Evolutionary conservation across 1,140 invertebrate species (phyloP).

Genomic region (Zaprionus nigranus): DNA sequence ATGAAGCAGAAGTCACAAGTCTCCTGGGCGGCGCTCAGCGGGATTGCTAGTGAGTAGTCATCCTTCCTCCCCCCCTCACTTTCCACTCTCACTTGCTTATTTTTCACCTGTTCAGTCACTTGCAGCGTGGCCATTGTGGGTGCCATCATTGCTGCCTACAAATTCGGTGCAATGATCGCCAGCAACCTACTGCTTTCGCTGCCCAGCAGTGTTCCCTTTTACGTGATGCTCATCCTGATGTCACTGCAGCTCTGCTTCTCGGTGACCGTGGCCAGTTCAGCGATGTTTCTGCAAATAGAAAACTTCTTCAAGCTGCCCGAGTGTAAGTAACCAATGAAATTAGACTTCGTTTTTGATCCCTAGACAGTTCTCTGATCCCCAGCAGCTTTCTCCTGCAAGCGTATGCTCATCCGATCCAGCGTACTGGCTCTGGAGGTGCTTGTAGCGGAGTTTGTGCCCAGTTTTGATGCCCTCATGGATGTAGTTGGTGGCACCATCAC

Average conservation of each 20-base stretch:
- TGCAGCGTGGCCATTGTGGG: constrained; percentile 88
- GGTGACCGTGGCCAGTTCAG: constrained; percentile 89
- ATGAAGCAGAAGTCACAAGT: constrained; percentile 89
- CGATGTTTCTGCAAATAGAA: constrained; percentile 90
- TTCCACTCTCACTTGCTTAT: too few relatives aligned
- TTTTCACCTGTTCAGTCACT: constrained; percentile 84
- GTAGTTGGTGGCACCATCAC: constrained; percentile 93
- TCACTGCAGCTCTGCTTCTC: constrained; percentile 91
- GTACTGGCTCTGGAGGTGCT: constrained; percentile 90
- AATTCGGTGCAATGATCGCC: constrained; percentile 86
- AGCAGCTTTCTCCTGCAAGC: constrained; percentile 91
- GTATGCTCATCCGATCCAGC: constrained; percentile 90
- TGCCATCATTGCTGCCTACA: constrained; percentile 86
- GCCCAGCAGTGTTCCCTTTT: constrained; percentile 87
- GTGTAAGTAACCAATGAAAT: constrained; percentile 83
- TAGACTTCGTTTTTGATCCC: neutral
- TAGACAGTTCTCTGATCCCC: constrained; percentile 55
- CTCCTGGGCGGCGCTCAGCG: constrained; percentile 87
- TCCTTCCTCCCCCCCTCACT: neutral
- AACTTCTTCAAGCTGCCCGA: constrained; percentile 86
- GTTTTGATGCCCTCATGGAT: constrained; percentile 95
- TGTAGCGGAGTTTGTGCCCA: constrained; percentile 92
- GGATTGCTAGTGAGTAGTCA: constrained; percentile 86
- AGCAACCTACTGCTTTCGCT: constrained; percentile 86
- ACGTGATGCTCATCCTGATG: constrained; percentile 88